phyloP scores from a whole-genome alignment of 2,797 vertebrate genomes.

The Scomberomorus guttatus region DNA sequence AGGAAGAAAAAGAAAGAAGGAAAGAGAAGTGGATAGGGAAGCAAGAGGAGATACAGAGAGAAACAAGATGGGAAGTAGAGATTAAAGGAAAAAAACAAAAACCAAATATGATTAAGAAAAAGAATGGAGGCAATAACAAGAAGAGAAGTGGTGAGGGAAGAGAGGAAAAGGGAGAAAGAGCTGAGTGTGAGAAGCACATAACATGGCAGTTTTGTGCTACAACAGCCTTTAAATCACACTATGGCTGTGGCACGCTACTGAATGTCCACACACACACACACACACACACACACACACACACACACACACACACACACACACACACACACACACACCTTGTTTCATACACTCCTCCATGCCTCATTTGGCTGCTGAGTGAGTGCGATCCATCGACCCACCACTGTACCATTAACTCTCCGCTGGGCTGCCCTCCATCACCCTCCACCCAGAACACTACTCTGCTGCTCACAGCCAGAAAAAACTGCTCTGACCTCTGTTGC shows the following conservation, averaged over 20 bases:
- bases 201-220: constrained; percentile 33
- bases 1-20: not conserved
- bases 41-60: not conserved
- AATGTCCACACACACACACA: constrained; percentile 1
- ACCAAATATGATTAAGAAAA: not conserved
- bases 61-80: not conserved
- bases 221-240: constrained; percentile 53
- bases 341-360: constrained; percentile 36
- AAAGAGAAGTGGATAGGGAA: not conserved
- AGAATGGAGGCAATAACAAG: not conserved
- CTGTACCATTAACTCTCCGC: constrained; percentile 67
- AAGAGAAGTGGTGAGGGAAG: not conserved
- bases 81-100: not conserved
- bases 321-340: constrained; percentile 14
- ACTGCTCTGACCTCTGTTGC: constrained; percentile 20
- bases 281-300: constrained; percentile 18
- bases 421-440: constrained; percentile 52
- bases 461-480: constrained; percentile 10
- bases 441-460: constrained; percentile 24
- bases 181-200: constrained; percentile 24
- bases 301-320: constrained; percentile 6
- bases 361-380: constrained; percentile 75
- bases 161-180: constrained; percentile 6
- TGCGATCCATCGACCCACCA: constrained; percentile 64
- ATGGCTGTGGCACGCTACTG: constrained; percentile 18